Conservation (phyloP, 2,113 vertebrate species). For the Macquaria ambigua region DNA sequence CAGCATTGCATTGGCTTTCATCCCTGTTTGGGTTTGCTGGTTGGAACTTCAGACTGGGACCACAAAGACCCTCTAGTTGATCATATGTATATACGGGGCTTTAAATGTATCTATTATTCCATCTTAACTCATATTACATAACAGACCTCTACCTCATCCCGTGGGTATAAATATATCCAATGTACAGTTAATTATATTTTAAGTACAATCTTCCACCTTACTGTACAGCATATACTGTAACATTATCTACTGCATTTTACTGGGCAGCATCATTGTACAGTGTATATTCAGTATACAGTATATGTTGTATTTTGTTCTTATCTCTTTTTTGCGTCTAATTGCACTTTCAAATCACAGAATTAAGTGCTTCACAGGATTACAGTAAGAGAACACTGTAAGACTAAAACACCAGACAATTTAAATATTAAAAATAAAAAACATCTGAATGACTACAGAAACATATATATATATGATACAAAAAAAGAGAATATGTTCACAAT, state of each 20-base stretch:
- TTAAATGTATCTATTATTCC: not conserved
- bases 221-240: no score
- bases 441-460: not conserved
- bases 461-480: not conserved
- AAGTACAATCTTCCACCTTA: not conserved
- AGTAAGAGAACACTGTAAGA: not conserved
- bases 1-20: not conserved
- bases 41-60: not conserved
- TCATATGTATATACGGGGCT: not conserved
- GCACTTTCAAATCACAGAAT: not conserved
- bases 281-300: no score
- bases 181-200: not conserved
- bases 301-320: no score
- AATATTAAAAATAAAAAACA: not conserved
- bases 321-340: not conserved
- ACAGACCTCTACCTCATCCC: not conserved
- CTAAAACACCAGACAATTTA: not conserved
- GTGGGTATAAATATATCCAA: not conserved
- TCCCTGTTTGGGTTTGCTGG: not conserved
- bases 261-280: not conserved
- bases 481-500: not conserved
- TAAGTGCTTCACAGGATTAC: not conserved
- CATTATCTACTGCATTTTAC: not conserved
- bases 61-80: not conserved
- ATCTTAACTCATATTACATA: not conserved